phyloP scores from a whole-genome alignment of 2,113 vertebrate genomes.

The Micronycteris hirsuta region DNA sequence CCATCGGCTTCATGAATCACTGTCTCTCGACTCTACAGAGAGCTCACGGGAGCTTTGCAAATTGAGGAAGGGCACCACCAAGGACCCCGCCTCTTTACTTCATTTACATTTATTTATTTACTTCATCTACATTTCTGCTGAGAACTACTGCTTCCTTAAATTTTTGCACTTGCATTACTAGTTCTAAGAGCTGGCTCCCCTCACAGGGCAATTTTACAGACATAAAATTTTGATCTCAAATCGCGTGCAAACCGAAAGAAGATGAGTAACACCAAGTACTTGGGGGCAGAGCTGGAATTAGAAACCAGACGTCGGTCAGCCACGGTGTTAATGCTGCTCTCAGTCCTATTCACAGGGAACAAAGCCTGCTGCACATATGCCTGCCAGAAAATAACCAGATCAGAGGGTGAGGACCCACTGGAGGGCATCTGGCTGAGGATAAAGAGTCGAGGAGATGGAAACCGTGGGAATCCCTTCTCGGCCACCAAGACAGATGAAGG shows the following conservation, averaged over 20 bases:
- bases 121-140: not conserved
- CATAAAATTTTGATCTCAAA: not conserved
- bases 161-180: not conserved
- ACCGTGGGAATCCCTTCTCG: not conserved
- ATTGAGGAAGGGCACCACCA: not conserved
- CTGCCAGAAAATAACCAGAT: conserved; percentile 17
- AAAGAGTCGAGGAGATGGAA: not conserved
- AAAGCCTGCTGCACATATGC: not conserved
- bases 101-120: not conserved
- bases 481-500: not conserved
- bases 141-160: not conserved
- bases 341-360: not conserved
- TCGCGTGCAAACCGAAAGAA: not conserved
- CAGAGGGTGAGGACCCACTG: not conserved
- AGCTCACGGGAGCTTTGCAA: not conserved
- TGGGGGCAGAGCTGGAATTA: not conserved
- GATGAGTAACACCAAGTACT: not conserved
- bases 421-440: not conserved
- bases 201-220: not conserved
- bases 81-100: not conserved
- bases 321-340: not conserved
- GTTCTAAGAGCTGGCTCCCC: not conserved
- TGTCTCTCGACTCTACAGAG: not conserved
- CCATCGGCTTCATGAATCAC: not conserved
- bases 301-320: not conserved